Evolutionary conservation across 1,140 invertebrate genomes (phyloP).

Genomic region (Papilio xuthus): DNA sequence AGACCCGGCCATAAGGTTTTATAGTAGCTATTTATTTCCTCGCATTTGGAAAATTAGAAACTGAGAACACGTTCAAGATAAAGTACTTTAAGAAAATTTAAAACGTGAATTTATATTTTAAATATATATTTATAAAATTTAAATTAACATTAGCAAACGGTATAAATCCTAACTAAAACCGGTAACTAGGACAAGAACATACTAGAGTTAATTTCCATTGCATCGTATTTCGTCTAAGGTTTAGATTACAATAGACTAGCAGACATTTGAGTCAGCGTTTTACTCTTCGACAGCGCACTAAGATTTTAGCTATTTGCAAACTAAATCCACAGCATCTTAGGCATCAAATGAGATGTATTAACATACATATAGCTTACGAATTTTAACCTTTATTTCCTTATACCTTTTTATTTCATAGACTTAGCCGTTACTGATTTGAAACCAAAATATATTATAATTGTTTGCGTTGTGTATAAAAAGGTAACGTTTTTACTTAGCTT

Average conservation of each 20-base stretch:
- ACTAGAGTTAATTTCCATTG: neutral
- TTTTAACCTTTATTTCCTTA: too few species aligned
- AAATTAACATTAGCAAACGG: neutral
- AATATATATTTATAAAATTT: neutral
- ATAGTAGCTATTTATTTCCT: conserved; percentile 20
- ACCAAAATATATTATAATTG: too few species aligned
- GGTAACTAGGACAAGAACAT: neutral
- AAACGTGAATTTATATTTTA: neutral
- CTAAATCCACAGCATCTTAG: too few species aligned
- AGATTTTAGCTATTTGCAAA: neutral
- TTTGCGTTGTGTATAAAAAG: too few species aligned
- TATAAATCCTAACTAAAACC: neutral
- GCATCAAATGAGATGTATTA: too few species aligned
- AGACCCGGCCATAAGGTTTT: conserved; percentile 23
- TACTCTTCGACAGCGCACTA: neutral
- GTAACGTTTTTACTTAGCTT: too few species aligned
- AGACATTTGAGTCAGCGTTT: neutral
- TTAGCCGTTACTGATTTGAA: too few species aligned
- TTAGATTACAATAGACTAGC: neutral
- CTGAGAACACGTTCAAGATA: conserved; percentile 8
- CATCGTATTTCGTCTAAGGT: neutral
- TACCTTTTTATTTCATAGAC: too few species aligned
- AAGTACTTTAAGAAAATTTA: conserved; percentile 11
- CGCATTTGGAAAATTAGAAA: conserved; percentile 24
- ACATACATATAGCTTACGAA: too few species aligned